Base-by-base conservation (phyloP, 2,888 invertebrate genomes). In the Leucoma salicis region DNA sequence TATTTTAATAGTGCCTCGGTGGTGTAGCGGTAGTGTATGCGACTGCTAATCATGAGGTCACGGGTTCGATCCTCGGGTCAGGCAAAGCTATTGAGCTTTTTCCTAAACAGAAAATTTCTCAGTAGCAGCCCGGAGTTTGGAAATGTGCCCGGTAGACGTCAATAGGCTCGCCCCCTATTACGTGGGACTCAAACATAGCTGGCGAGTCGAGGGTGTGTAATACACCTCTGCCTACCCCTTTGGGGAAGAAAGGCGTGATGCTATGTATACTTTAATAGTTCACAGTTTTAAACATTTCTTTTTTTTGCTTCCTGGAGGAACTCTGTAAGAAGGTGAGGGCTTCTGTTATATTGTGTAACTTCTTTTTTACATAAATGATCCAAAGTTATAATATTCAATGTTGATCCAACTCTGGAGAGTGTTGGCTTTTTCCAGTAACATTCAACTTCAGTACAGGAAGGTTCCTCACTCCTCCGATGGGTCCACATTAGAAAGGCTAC, bases 341-440 rank as follows among this genome's bases (percentile, higher is more conserved):
- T 25, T 7, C 5, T 3, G 2, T 25, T 2, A 10, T 8, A n/a
- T 10, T 32, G 11, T 5, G 33, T 21, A 3, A 8, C 8, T 34
- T 2, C 13, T 1, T 24, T 34, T 31, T 14, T 14, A n/a, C 4
- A 33, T 4, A 24, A 14, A 1, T 34, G 12, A 3, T 28, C 7
- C 7, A 7, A 11, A 2, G 35, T 35, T 3, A 35, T 31, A 31
- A 3, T 35, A 21, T 35, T 40, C 1, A 40, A 1, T 10, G 11
- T 35, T 8, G 16, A 14, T 14, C 40, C 33, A 6, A 40, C 35
- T 34, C 13, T 15, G 6, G 38, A 31, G n/a, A 32, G 15, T 15
- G 14, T 29, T 0, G 38, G 12, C 25, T 38, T 38, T 14, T 38
- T 38, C 32, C 38, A 38, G 14, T 38, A 32, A 5, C 38, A 38